These are phyloP conservation scores for Phrynosoma platyrhinos DNA, from an alignment of 2,113 vertebrate species.

Conservation along the genomic window DNA sequence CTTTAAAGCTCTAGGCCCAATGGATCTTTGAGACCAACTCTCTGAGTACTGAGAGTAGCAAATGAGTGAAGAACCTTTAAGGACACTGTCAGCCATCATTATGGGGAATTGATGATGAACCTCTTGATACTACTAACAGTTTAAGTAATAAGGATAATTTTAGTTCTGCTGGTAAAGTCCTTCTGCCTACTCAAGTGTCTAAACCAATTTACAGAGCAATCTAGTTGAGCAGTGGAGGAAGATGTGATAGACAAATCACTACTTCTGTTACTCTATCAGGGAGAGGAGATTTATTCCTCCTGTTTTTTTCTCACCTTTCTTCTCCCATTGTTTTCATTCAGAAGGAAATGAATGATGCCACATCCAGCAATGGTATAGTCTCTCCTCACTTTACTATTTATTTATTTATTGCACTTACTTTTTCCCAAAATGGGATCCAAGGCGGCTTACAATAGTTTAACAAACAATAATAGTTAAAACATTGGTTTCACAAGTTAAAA, in stretches of 20 bases:
- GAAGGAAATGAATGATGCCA: neutral
- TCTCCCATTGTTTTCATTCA: neutral
- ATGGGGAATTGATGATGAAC: slow-evolving; percentile 70
- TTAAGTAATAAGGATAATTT: slow-evolving; percentile 81
- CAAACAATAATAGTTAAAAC: too few relatives aligned
- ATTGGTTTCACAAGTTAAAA: too few relatives aligned
- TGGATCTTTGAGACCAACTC: too few relatives aligned
- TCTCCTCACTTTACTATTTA: too few relatives aligned
- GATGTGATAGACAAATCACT: too few relatives aligned
- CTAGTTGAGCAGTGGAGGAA: neutral
- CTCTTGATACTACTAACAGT: slow-evolving; percentile 71
- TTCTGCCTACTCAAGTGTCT: slow-evolving; percentile 76
- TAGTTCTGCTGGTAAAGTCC: slow-evolving; percentile 76
- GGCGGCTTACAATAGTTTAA: too few relatives aligned
- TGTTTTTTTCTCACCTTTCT: neutral
- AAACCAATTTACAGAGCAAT: slow-evolving; percentile 70
- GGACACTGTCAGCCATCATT: slow-evolving; percentile 65
- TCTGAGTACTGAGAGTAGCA: slow-evolving; percentile 64
- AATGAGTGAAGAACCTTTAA: slow-evolving; percentile 63
- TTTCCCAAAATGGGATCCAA: too few relatives aligned
- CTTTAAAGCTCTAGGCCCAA: too few relatives aligned
- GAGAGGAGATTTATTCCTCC: too few relatives aligned
- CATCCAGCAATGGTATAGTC: neutral
- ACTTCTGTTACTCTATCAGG: neutral
- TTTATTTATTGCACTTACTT: too few relatives aligned